Base-by-base conservation (phyloP, 2,797 vertebrate species). In the Oryzias dopingdopingensis region DNA sequence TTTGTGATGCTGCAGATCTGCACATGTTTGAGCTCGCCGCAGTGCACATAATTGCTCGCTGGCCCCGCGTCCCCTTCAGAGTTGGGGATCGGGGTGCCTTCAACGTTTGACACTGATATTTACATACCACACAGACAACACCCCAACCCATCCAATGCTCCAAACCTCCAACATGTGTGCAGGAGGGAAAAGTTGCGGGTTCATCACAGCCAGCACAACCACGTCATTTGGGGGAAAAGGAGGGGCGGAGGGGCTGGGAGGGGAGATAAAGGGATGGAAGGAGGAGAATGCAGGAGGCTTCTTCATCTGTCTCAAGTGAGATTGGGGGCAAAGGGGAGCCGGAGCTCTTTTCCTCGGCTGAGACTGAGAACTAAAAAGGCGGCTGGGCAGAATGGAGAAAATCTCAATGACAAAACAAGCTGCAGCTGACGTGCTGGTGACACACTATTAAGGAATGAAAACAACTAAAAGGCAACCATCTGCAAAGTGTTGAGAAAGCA, bases 301-400 rank as follows among this genome's bases (percentile, higher is more conserved):
- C 75, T 87, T 89, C 86, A 88, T 89, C 87, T 87, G 84, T 89
- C 87, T 89, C 84, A 85, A 88, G 86, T 88, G 88, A 91, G 89
- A 91, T 88, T 89, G 89, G 69, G 88, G 86, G 88, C 74, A 56
- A 14, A 2, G 71, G 87, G 86, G 88, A 67, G 47, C 52, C 55
- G 2, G 73, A 88, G 81, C 82, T 76, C 67, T 86, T 89, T 88
- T 84, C 82, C 84, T 83, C 77, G 44, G 14, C 72, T 23, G 60
- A 82, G 76, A 74, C 73, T 48, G 68, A 75, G 76, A 77, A 76
- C 65, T 56, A 54, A 71, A 72, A 72, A 80, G 69, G 71, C 58
- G 42, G 43, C 67, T 14, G 67, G 49, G 62, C n/a, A 17, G 56
- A 50, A 32, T 20, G 42, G 23, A 68, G 44, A 74, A 66, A 67